Evolutionary conservation across 2,888 invertebrate genomes (phyloP), one percentile per base, ranked within the genome.

Genomic region (Drosophila vallismaia): DNA sequence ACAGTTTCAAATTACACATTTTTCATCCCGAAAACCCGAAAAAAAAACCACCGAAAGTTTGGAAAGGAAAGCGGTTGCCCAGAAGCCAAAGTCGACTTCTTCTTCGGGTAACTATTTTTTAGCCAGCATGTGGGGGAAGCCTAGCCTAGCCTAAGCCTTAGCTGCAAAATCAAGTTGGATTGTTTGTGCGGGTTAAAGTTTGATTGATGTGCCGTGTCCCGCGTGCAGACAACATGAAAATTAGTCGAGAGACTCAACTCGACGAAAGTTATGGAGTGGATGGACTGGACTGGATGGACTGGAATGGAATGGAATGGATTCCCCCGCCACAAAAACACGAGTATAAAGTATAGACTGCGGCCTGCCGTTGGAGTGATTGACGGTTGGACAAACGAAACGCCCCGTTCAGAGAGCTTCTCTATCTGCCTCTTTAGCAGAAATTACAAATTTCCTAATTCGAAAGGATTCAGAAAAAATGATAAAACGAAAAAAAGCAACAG

Each of bases 141-240:
- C 19, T 19, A 19, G n/a, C n/a, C n/a, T n/a, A 19, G 19, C 19
- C 19, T 19, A n/a, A n/a, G n/a, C n/a, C n/a, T 19, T 19, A 19
- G 19, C 19, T 19, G 19, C 19, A 19, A 19, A 19, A 19, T 19
- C 63, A 64, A 64, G 63, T 64, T 51, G 60, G 46, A 60, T 64
- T 59, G 63, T 59, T 60, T 59, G 59, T 64, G 64, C 64, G 46
- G 62, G 53, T 33, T 62, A 62, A 69, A 76, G 75, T 77, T 81
- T 86, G 88, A 84, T 80, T 85, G 85, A 86, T 82, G 76, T 75
- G 73, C 70, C 71, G 63, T 59, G 71, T 68, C 70, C 75, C 75
- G 76, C 71, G 69, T 63, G 71, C 79, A 72, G 74, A 78, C 80
- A 82, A 75, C 72, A 75, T 74, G 62, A 75, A 82, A 78, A 82